phyloP scores from a whole-genome alignment of 2,113 vertebrate genomes.

The Gadus chalcogrammus region DNA sequence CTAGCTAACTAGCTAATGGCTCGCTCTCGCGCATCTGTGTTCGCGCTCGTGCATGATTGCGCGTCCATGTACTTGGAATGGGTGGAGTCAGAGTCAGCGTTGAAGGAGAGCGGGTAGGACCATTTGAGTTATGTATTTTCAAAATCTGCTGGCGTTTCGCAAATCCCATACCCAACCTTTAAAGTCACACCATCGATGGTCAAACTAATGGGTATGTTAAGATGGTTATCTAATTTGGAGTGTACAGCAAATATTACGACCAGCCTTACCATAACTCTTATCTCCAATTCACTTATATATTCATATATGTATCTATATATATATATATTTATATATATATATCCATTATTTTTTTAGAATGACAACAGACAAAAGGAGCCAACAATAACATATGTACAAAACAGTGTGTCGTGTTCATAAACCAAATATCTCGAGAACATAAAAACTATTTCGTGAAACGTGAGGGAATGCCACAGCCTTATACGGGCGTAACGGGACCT shows the following conservation, averaged over 20 bases:
- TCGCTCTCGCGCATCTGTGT: too few species aligned
- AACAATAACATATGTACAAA: conserved; percentile 53
- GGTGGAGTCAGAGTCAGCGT: too few species aligned
- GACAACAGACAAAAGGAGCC: conserved; percentile 25
- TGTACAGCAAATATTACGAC: conserved; percentile 9
- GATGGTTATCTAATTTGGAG: conserved; percentile 15
- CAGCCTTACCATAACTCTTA: conserved; percentile 2
- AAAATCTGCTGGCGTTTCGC: too few species aligned
- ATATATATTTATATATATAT: not conserved
- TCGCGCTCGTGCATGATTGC: too few species aligned
- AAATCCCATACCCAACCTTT: too few species aligned
- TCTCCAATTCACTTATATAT: conserved; percentile 28
- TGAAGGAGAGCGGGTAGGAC: too few species aligned
- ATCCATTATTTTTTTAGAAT: conserved; percentile 27
- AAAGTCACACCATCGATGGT: conserved; percentile 24
- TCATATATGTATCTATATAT: conserved; percentile 6
- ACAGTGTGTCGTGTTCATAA: conserved; percentile 56
- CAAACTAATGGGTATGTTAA: conserved; percentile 14
- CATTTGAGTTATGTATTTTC: too few species aligned
- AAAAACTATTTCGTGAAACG: conserved; percentile 34
- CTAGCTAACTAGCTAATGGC: too few species aligned
- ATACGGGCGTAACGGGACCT: not conserved
- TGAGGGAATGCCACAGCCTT: not conserved
- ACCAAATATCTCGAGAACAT: conserved; percentile 21
- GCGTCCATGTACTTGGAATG: too few species aligned